phyloP scores from a whole-genome alignment of 1,140 invertebrate species.

The Macrosteles quadrilineatus region DNA sequence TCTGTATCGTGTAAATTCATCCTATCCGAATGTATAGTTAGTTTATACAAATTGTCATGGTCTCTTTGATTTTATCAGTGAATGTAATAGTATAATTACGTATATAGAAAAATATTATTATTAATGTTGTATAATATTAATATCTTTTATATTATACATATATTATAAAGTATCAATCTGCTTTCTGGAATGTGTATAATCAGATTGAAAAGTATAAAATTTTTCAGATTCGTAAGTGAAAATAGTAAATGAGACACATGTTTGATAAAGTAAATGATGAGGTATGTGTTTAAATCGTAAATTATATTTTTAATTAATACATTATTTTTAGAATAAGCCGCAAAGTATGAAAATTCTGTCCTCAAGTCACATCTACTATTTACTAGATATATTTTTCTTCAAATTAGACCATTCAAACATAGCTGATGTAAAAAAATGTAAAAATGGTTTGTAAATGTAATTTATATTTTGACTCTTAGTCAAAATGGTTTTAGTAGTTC shows the following conservation, averaged over 20 bases:
- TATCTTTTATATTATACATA: slow-evolving; percentile 20
- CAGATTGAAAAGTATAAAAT: background rate
- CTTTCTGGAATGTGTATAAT: slow-evolving; percentile 7
- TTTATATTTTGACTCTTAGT: background rate
- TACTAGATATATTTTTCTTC: too few relatives aligned
- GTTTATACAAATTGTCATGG: background rate
- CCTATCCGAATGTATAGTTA: slow-evolving; percentile 9
- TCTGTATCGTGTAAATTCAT: background rate
- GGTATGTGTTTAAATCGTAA: background rate
- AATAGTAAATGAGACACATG: background rate
- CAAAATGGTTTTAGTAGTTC: background rate
- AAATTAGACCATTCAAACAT: background rate
- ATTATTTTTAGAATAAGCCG: background rate
- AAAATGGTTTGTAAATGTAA: background rate
- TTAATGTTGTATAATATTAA: slow-evolving; percentile 20
- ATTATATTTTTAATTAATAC: background rate
- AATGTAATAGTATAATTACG: background rate
- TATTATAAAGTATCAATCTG: background rate
- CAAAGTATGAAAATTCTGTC: background rate
- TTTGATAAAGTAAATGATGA: background rate
- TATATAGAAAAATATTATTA: slow-evolving; percentile 11
- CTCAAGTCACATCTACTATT: background rate
- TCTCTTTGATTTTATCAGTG: background rate
- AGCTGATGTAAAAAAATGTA: background rate
- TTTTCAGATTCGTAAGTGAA: background rate